These are phyloP conservation scores for Cryptus viduatorius DNA, from an alignment of 2,888 invertebrate species.

Conservation along the genomic window DNA sequence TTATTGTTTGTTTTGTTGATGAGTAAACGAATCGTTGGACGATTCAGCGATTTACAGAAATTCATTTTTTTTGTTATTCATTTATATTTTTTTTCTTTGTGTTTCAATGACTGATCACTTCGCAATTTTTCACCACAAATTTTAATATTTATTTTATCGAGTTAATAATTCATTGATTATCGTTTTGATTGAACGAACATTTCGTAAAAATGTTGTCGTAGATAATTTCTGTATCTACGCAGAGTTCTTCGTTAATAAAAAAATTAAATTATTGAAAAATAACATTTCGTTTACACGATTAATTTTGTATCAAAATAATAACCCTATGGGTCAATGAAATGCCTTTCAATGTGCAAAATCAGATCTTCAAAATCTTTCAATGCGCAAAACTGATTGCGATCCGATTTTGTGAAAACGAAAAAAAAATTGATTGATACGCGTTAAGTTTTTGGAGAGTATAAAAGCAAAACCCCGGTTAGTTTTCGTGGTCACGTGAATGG, in stretches of 20 bases:
- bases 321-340: no score
- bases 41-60: slow-evolving; percentile 49
- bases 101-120: background rate
- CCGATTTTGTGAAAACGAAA: background rate
- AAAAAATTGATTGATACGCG: no score
- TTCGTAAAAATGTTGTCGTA: background rate
- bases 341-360: no score
- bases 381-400: no score
- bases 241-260: background rate
- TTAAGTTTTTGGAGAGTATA: background rate
- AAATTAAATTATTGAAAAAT: slow-evolving; percentile 55
- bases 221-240: background rate
- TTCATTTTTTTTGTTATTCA: slow-evolving; percentile 68
- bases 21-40: slow-evolving; percentile 57
- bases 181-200: background rate
- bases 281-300: slow-evolving; percentile 1
- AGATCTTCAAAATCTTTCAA: no score
- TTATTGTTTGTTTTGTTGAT: slow-evolving; percentile 52
- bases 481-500: background rate
- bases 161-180: background rate
- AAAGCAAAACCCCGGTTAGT: background rate
- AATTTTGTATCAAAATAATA: background rate
- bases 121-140: background rate
- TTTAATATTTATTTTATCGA: background rate
- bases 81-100: slow-evolving; percentile 13